Conservation (phyloP, 2,797 vertebrate genomes). For the Lepilemur ruficaudatus region DNA sequence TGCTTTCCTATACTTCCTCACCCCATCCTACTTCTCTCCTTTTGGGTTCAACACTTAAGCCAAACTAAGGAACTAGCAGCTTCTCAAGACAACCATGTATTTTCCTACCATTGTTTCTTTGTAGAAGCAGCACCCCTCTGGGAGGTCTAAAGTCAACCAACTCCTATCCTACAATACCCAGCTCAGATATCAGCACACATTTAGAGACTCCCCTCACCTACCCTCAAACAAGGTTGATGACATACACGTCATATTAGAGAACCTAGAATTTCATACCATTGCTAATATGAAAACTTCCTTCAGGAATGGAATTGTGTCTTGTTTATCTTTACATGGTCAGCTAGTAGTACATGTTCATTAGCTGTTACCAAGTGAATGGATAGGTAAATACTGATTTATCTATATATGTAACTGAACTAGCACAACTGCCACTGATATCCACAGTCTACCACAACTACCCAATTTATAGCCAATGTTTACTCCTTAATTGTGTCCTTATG, state of each 20-base stretch:
- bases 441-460: conserved; percentile 35
- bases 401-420: conserved; percentile 28
- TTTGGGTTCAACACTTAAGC: neutral
- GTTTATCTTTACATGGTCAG: neutral
- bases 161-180: neutral
- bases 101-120: conserved; percentile 4
- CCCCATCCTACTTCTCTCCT: neutral
- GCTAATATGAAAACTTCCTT: conserved; percentile 12
- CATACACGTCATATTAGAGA: neutral
- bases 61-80: neutral
- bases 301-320: neutral
- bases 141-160: neutral
- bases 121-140: neutral
- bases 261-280: neutral
- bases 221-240: neutral
- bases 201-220: neutral
- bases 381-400: conserved; percentile 59
- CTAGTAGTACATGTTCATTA: neutral
- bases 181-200: neutral
- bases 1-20: neutral
- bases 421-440: conserved; percentile 52
- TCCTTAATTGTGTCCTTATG: neutral
- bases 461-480: neutral
- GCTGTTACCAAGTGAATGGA: neutral
- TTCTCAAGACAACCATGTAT: neutral